phyloP scores from a whole-genome alignment of 2,888 invertebrate species.

The Nephrotoma guestfalica region DNA sequence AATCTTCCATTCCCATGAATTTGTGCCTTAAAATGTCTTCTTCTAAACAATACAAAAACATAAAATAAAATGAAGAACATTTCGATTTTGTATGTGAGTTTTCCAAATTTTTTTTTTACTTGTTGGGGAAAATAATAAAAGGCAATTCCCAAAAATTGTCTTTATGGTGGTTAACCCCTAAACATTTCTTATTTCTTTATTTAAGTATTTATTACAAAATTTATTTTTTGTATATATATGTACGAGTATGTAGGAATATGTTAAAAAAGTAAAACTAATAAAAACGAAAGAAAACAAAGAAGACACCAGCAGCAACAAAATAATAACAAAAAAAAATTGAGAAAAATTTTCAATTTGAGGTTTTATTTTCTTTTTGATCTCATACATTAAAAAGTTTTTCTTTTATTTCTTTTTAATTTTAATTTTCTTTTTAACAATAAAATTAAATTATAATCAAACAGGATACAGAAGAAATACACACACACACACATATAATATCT shows the following conservation, averaged over 20 bases:
- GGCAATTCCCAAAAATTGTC: neutral
- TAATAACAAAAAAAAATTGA: neutral
- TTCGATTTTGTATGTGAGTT: neutral
- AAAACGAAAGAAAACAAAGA: neutral
- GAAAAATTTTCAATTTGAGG: neutral
- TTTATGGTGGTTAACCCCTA: neutral
- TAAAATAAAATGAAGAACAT: neutral
- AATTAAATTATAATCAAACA: neutral
- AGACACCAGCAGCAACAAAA: neutral
- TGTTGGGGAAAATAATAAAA: neutral
- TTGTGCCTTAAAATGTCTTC: neutral
- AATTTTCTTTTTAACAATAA: neutral
- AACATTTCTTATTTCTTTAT: neutral
- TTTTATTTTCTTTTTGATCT: neutral
- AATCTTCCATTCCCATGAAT: neutral
- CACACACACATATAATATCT: neutral
- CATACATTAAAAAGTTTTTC: neutral
- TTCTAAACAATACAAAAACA: neutral
- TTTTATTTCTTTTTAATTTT: neutral
- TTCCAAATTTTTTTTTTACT: neutral
- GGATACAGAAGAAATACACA: neutral
- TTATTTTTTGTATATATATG: neutral
- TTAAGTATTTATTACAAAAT: neutral
- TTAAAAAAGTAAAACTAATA: neutral
- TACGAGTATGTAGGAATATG: neutral